Percentiles rank a stretch among this genome's conserved stretches.
phyloP scores from a whole-genome alignment of 1,140 invertebrate genomes.

The Pseudomyrmex pallidus region DNA sequence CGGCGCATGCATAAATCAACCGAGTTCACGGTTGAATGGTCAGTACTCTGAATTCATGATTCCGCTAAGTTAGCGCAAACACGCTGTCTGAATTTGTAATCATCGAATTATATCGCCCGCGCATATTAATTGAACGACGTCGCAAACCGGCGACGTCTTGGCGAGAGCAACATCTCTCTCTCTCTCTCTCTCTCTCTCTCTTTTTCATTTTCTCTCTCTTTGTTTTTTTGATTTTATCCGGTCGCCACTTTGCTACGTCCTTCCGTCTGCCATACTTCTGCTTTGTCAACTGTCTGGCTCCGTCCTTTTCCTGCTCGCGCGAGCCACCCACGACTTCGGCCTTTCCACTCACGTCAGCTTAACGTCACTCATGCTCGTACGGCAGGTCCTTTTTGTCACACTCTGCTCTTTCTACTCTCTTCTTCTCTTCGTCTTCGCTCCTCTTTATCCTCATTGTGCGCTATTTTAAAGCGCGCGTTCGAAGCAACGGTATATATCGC shows the following conservation, averaged over 20 bases:
- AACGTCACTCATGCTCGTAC: slow-evolving; percentile 72
- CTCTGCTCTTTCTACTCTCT: background rate
- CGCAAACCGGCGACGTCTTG: background rate
- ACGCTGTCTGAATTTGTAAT: slow-evolving; percentile 21
- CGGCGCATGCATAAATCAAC: slow-evolving; percentile 40
- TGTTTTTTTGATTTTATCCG: background rate
- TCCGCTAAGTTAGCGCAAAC: slow-evolving; percentile 1
- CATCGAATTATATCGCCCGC: background rate
- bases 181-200: no score
- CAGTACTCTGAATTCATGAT: slow-evolving; percentile 38
- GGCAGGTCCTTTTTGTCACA: slow-evolving; percentile 67
- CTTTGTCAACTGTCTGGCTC: slow-evolving; percentile 37
- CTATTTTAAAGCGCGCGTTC: slow-evolving; percentile 34
- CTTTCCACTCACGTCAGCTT: slow-evolving; percentile 74
- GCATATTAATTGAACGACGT: slow-evolving; percentile 5
- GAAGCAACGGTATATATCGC: slow-evolving; percentile 9
- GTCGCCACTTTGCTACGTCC: background rate
- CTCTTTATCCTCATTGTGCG: slow-evolving; percentile 5
- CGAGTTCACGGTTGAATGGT: slow-evolving; percentile 23
- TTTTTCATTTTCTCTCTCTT: background rate
- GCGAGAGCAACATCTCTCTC: background rate
- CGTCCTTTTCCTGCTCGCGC: slow-evolving; percentile 10
- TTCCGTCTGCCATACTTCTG: slow-evolving; percentile 33
- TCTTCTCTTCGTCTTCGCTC: slow-evolving; percentile 10
- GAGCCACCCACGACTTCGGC: slow-evolving; percentile 71